Evolutionary conservation across 2,113 vertebrate species (phyloP).

Genomic region (Mustela lutreola): DNA sequence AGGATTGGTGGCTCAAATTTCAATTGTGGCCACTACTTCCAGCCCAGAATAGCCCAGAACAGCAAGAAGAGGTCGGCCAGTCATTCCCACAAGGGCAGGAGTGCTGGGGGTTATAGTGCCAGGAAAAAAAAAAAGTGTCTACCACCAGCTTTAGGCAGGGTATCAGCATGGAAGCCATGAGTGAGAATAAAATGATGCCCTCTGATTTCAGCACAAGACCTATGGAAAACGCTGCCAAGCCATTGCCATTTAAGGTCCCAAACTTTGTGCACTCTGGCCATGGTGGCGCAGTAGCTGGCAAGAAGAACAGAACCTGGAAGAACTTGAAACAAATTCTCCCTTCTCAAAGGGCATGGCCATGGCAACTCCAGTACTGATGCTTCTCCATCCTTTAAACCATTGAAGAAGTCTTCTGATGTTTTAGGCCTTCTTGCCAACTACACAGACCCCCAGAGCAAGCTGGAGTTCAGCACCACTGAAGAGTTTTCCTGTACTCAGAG

Average conservation of each 20-base stretch:
- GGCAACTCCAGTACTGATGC: constrained; percentile 97
- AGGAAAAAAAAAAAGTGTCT: constrained; percentile 90
- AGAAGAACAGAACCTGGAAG: constrained; percentile 99
- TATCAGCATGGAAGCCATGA: constrained; percentile 86
- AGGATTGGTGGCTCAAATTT: constrained; percentile 80
- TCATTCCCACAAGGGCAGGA: constrained; percentile 86
- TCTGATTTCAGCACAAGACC: constrained; percentile 86
- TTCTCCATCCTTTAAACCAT: constrained; percentile 95
- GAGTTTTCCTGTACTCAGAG: constrained; percentile 97
- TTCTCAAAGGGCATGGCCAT: constrained; percentile 95
- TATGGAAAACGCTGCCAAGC: constrained; percentile 89
- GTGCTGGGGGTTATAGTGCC: constrained; percentile 69
- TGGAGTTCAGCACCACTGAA: constrained; percentile 95
- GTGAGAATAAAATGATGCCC: constrained; percentile 89
- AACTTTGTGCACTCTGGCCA: constrained; percentile 97
- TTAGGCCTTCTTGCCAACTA: constrained; percentile 97
- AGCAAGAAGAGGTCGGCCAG: constrained; percentile 92
- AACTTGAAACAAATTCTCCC: constrained; percentile 98
- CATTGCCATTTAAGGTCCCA: constrained; percentile 94
- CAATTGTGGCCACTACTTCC: constrained; percentile 72
- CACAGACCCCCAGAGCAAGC: constrained; percentile 98
- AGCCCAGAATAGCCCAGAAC: constrained; percentile 75
- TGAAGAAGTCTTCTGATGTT: constrained; percentile 98
- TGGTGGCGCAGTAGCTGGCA: constrained; percentile 96
- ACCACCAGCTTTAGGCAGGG: constrained; percentile 42